These are phyloP conservation scores for Ophion slaviceki DNA, from an alignment of 2,888 invertebrate genomes.

Conservation along the genomic window DNA sequence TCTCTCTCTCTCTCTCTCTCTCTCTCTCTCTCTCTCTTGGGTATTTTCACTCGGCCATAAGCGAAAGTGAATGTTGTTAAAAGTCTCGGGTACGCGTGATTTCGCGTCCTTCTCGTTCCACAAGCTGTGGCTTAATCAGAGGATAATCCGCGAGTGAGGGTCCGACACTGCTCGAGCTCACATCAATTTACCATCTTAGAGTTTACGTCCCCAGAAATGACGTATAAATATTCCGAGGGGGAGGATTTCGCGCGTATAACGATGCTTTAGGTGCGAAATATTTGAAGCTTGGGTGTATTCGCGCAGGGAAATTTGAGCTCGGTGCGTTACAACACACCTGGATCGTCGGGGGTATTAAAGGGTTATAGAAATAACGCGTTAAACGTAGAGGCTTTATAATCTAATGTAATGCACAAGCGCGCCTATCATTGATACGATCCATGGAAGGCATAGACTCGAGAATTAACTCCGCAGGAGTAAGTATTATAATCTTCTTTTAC, in stretches of 20 bases:
- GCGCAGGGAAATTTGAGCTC: constrained; percentile 50
- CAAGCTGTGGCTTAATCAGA: constrained; percentile 61
- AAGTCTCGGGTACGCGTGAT: constrained; percentile 12
- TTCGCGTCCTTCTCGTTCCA: constrained; percentile 39
- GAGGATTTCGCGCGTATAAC: constrained; percentile 28
- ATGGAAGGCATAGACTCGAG: constrained; percentile 29
- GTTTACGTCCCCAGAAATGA: constrained; percentile 55
- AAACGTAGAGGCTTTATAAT: constrained; percentile 58
- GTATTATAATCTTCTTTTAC: constrained; percentile 56
- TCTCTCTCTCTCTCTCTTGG: background rate
- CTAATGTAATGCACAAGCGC: constrained; percentile 53
- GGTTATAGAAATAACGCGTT: constrained; percentile 52
- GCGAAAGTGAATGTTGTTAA: constrained; percentile 14
- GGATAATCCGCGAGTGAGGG: constrained; percentile 56
- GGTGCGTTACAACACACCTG: constrained; percentile 21
- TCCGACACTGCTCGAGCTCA: constrained; percentile 43
- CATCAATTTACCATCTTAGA: constrained; percentile 64
- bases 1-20: too few relatives aligned
- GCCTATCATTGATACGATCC: constrained; percentile 58
- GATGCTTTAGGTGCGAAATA: constrained; percentile 39
- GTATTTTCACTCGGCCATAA: background rate
- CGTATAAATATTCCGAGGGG: constrained; percentile 52
- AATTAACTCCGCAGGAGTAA: constrained; percentile 55
- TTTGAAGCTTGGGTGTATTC: constrained; percentile 33
- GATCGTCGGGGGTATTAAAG: constrained; percentile 39